These are phyloP conservation scores for Torymus tubicola DNA, from an alignment of 2,888 invertebrate genomes.

Conservation along the genomic window DNA sequence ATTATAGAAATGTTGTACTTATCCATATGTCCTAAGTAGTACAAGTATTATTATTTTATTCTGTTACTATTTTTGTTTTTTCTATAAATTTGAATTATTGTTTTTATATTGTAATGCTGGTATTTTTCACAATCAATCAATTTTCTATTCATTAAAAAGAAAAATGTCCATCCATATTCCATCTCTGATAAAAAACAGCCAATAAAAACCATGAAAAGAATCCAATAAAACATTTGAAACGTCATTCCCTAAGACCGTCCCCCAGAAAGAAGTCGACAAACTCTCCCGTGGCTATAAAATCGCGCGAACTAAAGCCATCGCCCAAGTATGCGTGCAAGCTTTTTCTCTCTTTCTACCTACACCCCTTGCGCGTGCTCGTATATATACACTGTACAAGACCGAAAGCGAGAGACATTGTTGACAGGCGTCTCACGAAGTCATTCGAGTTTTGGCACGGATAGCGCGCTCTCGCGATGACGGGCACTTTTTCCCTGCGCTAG, in stretches of 20 bases:
- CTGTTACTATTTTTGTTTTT: no score
- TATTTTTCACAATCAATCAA: no score
- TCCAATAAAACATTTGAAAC: not conserved
- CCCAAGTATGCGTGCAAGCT: not conserved
- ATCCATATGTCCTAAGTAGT: no score
- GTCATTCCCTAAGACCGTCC: slow-evolving; percentile 7
- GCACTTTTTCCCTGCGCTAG: slow-evolving; percentile 71
- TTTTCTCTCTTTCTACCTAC: no score
- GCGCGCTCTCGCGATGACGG: slow-evolving; percentile 68
- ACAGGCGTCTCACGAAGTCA: slow-evolving; percentile 75
- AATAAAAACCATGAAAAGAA: not conserved
- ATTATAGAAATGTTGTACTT: no score
- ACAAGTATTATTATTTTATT: no score
- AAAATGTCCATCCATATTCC: no score
- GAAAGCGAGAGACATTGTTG: slow-evolving; percentile 68
- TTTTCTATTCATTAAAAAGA: no score
- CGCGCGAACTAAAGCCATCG: not conserved
- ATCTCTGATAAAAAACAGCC: not conserved
- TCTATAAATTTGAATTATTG: no score
- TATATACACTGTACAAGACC: not conserved
- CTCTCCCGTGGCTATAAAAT: slow-evolving; percentile 18
- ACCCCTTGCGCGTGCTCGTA: no score
- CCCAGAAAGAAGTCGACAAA: slow-evolving; percentile 2
- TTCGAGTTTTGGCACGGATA: slow-evolving; percentile 70
- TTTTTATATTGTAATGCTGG: no score